Percentiles rank a stretch among this genome's conserved stretches.
Evolutionary conservation across 2,888 invertebrate species (phyloP).

Genomic region (Epistrophe grossulariae): DNA sequence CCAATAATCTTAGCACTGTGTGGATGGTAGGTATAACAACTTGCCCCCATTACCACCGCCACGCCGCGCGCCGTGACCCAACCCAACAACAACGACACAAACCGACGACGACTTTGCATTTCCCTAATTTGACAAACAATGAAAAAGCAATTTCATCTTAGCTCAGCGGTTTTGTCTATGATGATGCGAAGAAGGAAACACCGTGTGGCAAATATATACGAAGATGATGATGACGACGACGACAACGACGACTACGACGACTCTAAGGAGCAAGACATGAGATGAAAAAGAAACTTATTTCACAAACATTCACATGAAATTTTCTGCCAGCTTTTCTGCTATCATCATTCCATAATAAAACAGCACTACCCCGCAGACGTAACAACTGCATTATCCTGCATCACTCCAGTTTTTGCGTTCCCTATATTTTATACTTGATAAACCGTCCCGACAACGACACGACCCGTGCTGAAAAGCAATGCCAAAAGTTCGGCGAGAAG

Average conservation of each 20-base stretch:
- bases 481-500: slow-evolving; percentile 65
- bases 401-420: slow-evolving; percentile 37
- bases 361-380: slow-evolving; percentile 13
- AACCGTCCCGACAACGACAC: slow-evolving; percentile 34
- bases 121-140: slow-evolving; percentile 76
- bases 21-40: background rate
- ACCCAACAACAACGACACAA: background rate
- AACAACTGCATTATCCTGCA: slow-evolving; percentile 58
- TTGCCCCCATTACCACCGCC: background rate
- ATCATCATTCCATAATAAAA: background rate
- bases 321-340: slow-evolving; percentile 51
- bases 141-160: slow-evolving; percentile 76
- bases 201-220: slow-evolving; percentile 23
- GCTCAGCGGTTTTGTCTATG: slow-evolving; percentile 73
- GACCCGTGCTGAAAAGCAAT: slow-evolving; percentile 62
- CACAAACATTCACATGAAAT: slow-evolving; percentile 66
- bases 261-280: background rate
- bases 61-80: background rate
- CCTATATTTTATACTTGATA: slow-evolving; percentile 1
- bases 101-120: slow-evolving; percentile 55
- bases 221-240: slow-evolving; percentile 12
- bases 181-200: slow-evolving; percentile 51
- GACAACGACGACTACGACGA: too few species aligned
- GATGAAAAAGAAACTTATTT: slow-evolving; percentile 56
- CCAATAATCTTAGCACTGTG: slow-evolving; percentile 46